Percentiles rank a stretch among this genome's conserved stretches.
phyloP scores from a whole-genome alignment of 2,113 vertebrate genomes.

The Candoia aspera region DNA sequence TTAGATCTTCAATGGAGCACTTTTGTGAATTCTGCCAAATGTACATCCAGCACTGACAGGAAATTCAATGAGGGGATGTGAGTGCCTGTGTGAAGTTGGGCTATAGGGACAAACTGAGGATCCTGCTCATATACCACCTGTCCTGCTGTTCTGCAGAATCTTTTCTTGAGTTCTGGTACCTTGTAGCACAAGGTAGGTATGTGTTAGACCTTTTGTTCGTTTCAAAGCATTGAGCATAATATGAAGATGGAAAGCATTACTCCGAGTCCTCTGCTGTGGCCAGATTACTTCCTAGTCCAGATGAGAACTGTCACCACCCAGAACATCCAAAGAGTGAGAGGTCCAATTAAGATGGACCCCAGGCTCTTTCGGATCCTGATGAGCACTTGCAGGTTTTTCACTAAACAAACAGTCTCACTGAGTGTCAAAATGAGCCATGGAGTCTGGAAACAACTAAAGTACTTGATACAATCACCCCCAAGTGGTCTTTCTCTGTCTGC shows the following conservation, averaged over 20 bases:
- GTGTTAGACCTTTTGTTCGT: background rate
- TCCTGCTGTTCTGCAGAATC: background rate
- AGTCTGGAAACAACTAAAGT: background rate
- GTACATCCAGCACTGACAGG: background rate
- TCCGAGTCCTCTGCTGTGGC: background rate
- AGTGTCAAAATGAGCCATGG: background rate
- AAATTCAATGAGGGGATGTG: background rate
- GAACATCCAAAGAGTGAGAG: background rate
- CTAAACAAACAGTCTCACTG: background rate
- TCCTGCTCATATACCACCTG: background rate
- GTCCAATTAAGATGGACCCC: background rate
- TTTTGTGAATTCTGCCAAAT: background rate
- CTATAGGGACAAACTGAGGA: background rate
- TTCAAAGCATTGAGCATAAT: background rate
- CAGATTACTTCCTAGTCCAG: background rate
- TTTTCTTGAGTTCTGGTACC: background rate
- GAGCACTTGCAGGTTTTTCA: background rate
- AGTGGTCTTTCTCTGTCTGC: background rate
- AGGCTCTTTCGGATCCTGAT: background rate
- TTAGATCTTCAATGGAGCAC: background rate
- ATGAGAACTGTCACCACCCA: background rate
- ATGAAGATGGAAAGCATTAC: background rate
- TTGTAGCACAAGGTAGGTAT: background rate
- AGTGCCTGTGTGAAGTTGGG: background rate
- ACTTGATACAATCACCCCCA: background rate